Base-by-base conservation (phyloP, 2,113 vertebrate genomes). In the Coryphaenoides rupestris region DNA sequence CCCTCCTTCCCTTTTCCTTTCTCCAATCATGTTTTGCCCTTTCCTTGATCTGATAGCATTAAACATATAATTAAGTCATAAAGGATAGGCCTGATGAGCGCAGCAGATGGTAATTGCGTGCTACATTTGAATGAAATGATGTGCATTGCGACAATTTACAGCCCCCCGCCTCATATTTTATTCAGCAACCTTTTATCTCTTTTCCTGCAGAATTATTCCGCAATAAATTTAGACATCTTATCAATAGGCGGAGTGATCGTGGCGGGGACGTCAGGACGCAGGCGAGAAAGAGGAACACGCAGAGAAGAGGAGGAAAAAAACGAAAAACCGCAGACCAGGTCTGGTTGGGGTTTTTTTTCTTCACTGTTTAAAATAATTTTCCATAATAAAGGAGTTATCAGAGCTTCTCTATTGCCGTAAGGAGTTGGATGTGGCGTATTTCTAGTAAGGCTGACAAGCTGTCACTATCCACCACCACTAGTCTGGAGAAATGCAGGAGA, bases 51-150 rank as follows among this genome's bases (percentile, higher is more conserved):
- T 98, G 97, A 99, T 99, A 99, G 96, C 97, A 99, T 99, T 99
- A 99, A 99, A 99, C 97, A 99, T 98, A 98, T 98, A 99, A 99
- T 99, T 99, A 99, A 99, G 96, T 98, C 96, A 99, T 99, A 99
- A 99, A 99, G 96, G 95, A 97, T 95, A 94, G 93, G 94, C 95
- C 96, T 99, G 97, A 99, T 99, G 97, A 98, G 95, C 94, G 94
- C 94, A 98, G 95, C 97, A 98, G 96, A 99, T 99, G 96, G 96
- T 98, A 99, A 99, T 99, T 99, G 96, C 93, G 95, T 99, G 94
- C 95, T 95, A 96, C 95, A 95, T 98, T 97, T 98, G 95, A 98
- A 99, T 98, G 94, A 98, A 98, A 99, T 99, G 95, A 99, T 99
- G 98, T 98, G 97, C 96, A 98, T 98, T 98, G 97, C 95, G 94